Evolutionary conservation across 1,140 invertebrate genomes (phyloP).

Genomic region (Microplitis mediator): DNA sequence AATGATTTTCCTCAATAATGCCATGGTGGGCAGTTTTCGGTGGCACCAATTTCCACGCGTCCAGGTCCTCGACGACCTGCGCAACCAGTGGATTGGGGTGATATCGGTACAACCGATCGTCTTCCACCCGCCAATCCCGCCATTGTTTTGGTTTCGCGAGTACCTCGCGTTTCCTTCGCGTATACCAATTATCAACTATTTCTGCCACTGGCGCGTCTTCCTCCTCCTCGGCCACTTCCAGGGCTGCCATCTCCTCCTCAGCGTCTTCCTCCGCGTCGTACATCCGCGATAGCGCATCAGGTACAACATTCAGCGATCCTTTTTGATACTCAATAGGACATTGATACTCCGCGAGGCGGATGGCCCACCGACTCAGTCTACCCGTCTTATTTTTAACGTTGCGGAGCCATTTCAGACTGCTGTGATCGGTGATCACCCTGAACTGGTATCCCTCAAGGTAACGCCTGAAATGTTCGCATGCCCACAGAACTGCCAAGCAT

Average conservation of each 20-base stretch:
- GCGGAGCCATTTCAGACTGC: constrained; percentile 64
- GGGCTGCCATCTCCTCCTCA: no score
- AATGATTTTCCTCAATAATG: constrained; percentile 34
- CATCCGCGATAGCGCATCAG: constrained; percentile 36
- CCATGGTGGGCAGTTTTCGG: neutral
- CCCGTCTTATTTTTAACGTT: constrained; percentile 57
- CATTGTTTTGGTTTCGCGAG: no score
- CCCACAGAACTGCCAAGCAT: constrained; percentile 60
- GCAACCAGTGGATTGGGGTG: neutral
- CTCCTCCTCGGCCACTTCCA: no score
- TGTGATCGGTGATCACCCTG: constrained; percentile 53
- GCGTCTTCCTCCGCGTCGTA: no score
- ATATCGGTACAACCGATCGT: no score
- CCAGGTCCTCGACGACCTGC: neutral
- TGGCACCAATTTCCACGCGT: constrained; percentile 25
- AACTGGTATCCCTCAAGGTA: constrained; percentile 52
- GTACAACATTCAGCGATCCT: constrained; percentile 33
- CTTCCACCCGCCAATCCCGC: no score
- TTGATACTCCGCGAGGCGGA: constrained; percentile 34
- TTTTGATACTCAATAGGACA: constrained; percentile 29
- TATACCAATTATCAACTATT: no score
- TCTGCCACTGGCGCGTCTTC: no score
- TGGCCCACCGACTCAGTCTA: constrained; percentile 55
- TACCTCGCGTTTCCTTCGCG: no score
- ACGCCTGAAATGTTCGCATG: constrained; percentile 54